Evolutionary conservation across 2,113 vertebrate species (phyloP).

Genomic region (Perca schrenkii): DNA sequence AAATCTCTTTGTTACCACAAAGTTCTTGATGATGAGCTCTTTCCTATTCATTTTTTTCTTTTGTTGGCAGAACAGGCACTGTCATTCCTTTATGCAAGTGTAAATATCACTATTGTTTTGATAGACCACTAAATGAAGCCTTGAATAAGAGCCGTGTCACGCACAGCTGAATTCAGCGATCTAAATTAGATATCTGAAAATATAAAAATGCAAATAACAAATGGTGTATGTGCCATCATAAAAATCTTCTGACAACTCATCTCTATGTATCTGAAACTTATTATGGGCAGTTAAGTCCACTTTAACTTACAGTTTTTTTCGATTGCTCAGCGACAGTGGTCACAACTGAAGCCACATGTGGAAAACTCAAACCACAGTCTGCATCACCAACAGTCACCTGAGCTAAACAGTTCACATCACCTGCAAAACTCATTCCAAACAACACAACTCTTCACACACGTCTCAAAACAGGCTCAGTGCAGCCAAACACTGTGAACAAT

Average conservation of each 20-base stretch:
- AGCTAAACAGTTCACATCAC: no score
- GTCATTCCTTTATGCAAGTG: constrained; percentile 3
- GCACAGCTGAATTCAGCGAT: not conserved
- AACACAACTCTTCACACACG: no score
- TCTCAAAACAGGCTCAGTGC: no score
- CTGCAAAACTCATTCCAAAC: no score
- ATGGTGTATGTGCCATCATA: not conserved
- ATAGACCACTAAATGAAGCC: constrained; percentile 1
- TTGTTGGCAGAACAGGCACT: constrained; percentile 2
- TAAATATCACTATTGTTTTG: constrained; percentile 37
- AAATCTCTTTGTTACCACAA: constrained; percentile 7
- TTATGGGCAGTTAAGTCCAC: not conserved
- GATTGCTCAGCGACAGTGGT: no score
- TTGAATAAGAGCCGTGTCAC: not conserved
- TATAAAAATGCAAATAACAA: not conserved
- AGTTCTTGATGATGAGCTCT: not conserved
- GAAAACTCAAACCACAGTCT: no score
- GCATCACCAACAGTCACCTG: no score
- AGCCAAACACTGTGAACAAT: no score
- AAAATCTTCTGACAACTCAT: not conserved
- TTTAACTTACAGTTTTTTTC: not conserved
- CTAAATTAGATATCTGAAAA: constrained; percentile 14
- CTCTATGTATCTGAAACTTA: not conserved
- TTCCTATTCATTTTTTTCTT: not conserved
- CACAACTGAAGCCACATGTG: no score